These are phyloP conservation scores for Phymatocera aterrima DNA, from an alignment of 2,888 invertebrate species.

Conservation along the genomic window DNA sequence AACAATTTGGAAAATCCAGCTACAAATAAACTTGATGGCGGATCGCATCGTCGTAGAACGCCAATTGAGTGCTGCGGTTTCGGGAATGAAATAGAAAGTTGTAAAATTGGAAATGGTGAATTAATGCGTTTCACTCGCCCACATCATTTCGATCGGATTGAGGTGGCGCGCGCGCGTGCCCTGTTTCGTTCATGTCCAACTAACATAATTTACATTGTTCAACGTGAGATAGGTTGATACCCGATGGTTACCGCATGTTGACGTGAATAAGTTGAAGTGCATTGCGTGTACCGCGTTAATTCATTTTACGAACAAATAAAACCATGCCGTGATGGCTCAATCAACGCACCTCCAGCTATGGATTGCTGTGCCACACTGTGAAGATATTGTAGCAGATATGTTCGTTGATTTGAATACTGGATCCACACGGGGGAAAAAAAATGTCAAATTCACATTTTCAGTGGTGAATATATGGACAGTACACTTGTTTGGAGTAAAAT, in stretches of 20 bases:
- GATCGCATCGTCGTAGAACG: too few relatives aligned
- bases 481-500: too few relatives aligned
- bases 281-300: conserved; percentile 70
- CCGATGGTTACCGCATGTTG: conserved; percentile 32
- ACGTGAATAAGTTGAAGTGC: conserved; percentile 68
- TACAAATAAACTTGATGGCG: too few relatives aligned
- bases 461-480: too few relatives aligned
- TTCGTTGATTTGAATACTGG: background rate
- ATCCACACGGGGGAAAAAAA: background rate
- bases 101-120: background rate
- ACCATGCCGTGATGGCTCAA: conserved; percentile 62
- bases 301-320: conserved; percentile 70
- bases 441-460: too few relatives aligned
- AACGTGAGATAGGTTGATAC: conserved; percentile 45
- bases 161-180: background rate
- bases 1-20: too few relatives aligned
- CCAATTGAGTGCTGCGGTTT: too few relatives aligned
- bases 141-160: conserved; percentile 20
- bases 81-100: background rate
- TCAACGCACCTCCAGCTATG: conserved; percentile 44
- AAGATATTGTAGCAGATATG: background rate
- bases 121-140: background rate
- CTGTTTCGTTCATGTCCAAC: conserved; percentile 61
- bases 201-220: conserved; percentile 63
- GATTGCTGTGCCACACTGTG: background rate